Conservation (phyloP, 1,140 invertebrate genomes). For the Euwallacea similis region DNA sequence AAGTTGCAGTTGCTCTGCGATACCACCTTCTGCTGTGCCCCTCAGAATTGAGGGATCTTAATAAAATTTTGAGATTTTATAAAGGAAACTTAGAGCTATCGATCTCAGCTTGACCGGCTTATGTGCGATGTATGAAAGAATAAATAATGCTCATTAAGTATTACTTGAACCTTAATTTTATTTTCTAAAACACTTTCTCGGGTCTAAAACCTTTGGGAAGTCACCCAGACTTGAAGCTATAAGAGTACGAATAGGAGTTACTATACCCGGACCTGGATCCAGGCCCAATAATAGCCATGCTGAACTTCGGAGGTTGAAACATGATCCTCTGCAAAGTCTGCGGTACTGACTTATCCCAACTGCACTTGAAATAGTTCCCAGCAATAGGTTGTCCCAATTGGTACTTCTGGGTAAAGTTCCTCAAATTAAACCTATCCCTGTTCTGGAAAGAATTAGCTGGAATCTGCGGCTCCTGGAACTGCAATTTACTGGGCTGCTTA, state of each 20-base stretch:
- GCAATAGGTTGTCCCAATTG: constrained; percentile 80
- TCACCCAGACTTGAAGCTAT: constrained; percentile 19
- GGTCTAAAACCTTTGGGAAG: not conserved
- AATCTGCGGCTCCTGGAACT: constrained; percentile 66
- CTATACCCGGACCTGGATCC: not conserved
- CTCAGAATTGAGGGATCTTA: no score
- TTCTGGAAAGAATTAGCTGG: constrained; percentile 63
- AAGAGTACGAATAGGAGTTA: constrained; percentile 36
- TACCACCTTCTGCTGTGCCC: no score
- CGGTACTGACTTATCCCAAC: constrained; percentile 27
- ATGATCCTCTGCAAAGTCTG: constrained; percentile 22
- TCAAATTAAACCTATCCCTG: constrained; percentile 77
- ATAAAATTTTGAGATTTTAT: no score
- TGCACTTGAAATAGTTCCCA: constrained; percentile 73
- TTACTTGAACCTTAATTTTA: not conserved
- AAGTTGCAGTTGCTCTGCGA: no score
- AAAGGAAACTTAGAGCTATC: no score
- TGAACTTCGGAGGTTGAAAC: constrained; percentile 12
- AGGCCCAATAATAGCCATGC: not conserved
- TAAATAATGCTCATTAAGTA: not conserved
- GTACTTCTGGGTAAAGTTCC: constrained; percentile 82
- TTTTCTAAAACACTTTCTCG: not conserved
- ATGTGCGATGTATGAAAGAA: not conserved
- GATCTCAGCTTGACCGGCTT: no score
- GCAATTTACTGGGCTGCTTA: constrained; percentile 73